Base-by-base conservation (phyloP, 2,888 invertebrate species). In the Sialis fuliginosa region DNA sequence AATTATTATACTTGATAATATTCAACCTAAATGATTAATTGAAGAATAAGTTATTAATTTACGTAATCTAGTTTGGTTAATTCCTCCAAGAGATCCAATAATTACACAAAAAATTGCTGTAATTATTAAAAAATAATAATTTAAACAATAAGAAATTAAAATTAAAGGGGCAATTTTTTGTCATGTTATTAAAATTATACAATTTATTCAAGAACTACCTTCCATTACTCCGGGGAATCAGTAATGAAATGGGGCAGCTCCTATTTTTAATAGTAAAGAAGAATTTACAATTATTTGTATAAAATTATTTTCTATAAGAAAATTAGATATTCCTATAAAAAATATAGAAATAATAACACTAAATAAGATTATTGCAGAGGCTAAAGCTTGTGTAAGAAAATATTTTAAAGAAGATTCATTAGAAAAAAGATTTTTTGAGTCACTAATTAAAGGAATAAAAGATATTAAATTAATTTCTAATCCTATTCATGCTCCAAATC, bases 161-260 rank as follows among this genome's bases (percentile, higher is more conserved):
- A 73, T 66, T 65, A 77, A 62, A 2, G 76, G 76, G 35, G 72
- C 67, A 65, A 76, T 69, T 74, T 77, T 77, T 75, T 77, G 77
- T 67, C 74, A 75, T 0, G 72, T 72, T 64, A 74, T 64, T 66
- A 75, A 59, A 57, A 75, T 63, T 56, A 74, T 61, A 50, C 63
- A 60, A 62, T 72, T 75, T 52, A 67, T 59, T 74, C 75, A 77
- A 32, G 60, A 63, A 66, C 75, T 54, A 2, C 72, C 73, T 66
- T 72, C 72, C 54, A 72, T 67, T 58, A 77, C 66, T 64, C 69
- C 70, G 1, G 72, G 72, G 22, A 72, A 75, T 69, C 75, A 77
- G 56, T 71, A 71, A 61, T 75, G 73, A 45, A 77, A 73, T 0
- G 75, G 75, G 6, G 68, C 62, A 0, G 71, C 65, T 53, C 75